Conservation (phyloP, 1,140 invertebrate species). For the Brachionus angularis region DNA sequence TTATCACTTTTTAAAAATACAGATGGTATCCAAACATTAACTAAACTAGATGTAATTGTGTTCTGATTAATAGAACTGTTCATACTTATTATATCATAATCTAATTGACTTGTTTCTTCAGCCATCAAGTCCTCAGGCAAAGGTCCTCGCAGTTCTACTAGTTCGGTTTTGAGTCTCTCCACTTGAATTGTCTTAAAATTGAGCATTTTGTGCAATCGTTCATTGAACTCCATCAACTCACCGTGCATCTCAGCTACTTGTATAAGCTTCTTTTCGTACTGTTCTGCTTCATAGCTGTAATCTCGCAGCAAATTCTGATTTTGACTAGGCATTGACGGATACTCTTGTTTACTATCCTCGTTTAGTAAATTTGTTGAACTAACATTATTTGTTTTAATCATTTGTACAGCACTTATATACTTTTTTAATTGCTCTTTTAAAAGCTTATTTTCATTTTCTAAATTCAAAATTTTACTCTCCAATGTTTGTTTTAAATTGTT, state of each 20-base stretch:
- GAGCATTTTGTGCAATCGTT: slow-evolving; percentile 62
- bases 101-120: slow-evolving; percentile 49
- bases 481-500: slow-evolving; percentile 53
- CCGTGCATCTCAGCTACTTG: slow-evolving; percentile 94
- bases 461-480: slow-evolving; percentile 57
- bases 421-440: slow-evolving; percentile 81
- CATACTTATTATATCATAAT: slow-evolving; percentile 50
- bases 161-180: slow-evolving; percentile 64
- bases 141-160: slow-evolving; percentile 67
- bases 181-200: slow-evolving; percentile 65
- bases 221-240: slow-evolving; percentile 89
- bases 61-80: slow-evolving; percentile 47
- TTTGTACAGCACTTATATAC: slow-evolving; percentile 81
- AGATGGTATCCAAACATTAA: slow-evolving; percentile 85
- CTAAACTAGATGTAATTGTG: slow-evolving; percentile 59
- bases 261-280: slow-evolving; percentile 82
- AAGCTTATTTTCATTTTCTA: slow-evolving; percentile 75
- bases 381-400: slow-evolving; percentile 68
- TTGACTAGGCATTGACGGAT: slow-evolving; percentile 47
- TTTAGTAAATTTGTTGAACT: too few species aligned
- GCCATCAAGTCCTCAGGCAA: slow-evolving; percentile 50
- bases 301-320: slow-evolving; percentile 50
- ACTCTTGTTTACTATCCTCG: slow-evolving; percentile 61
- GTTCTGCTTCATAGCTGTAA: slow-evolving; percentile 69
- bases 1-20: slow-evolving; percentile 74